These are phyloP conservation scores for Dipodomys stephensi DNA, from an alignment of 2,113 vertebrate genomes.

Conservation along the genomic window DNA sequence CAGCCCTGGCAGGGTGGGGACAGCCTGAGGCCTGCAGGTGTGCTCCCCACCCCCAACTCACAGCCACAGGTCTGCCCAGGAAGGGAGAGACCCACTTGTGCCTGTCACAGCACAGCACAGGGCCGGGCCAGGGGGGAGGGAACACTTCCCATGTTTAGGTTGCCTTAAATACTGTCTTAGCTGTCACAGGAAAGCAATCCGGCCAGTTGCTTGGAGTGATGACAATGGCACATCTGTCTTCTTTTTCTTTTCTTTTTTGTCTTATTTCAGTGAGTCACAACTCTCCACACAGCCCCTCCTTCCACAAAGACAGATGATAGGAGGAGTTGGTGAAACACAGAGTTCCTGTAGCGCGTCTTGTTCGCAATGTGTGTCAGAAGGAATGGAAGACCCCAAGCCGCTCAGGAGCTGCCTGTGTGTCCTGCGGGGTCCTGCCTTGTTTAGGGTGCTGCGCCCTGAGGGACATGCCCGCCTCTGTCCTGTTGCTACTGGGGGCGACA, in stretches of 20 bases:
- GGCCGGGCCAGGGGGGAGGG: neutral
- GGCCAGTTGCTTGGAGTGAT: slow-evolving; percentile 17
- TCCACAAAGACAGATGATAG: slow-evolving; percentile 31
- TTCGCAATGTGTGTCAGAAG: neutral
- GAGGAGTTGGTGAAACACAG: slow-evolving; percentile 51
- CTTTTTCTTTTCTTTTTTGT: neutral
- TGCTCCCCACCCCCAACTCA: neutral
- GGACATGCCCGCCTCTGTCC: rapidly evolving
- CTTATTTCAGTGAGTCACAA: slow-evolving; percentile 52
- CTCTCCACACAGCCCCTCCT: neutral
- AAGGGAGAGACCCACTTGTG: slow-evolving; percentile 4
- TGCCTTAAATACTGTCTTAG: slow-evolving; percentile 54
- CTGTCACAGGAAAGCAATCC: neutral
- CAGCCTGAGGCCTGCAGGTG: slow-evolving; percentile 28
- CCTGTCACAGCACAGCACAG: neutral
- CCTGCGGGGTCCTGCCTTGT: neutral
- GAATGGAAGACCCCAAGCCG: neutral
- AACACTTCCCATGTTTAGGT: neutral
- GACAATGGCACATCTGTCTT: slow-evolving; percentile 58
- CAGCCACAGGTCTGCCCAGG: slow-evolving; percentile 54
- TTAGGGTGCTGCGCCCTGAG: neutral
- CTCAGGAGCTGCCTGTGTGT: neutral
- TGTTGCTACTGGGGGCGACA: rapidly evolving
- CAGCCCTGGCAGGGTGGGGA: slow-evolving; percentile 21
- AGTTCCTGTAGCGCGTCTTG: neutral